Percentiles rank a stretch among this genome's conserved stretches.
These are phyloP conservation scores for Nyctereutes procyonoides DNA, from an alignment of 2,113 vertebrate species.

Conservation along the genomic window DNA sequence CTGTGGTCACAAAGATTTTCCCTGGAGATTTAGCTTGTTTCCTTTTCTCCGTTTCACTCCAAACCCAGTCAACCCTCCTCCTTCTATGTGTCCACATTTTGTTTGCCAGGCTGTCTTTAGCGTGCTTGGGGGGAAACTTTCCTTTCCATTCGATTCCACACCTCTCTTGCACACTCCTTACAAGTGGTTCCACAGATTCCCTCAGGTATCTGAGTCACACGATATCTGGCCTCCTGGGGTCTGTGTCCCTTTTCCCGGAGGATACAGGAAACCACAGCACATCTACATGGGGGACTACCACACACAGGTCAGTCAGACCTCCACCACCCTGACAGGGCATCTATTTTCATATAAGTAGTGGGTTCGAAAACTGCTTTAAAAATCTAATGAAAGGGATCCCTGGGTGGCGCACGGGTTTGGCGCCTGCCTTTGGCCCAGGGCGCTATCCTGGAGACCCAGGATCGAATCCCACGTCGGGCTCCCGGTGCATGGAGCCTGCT, in stretches of 20 bases:
- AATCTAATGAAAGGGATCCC: background rate
- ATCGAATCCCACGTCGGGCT: too few relatives aligned
- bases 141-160: background rate
- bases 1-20: background rate
- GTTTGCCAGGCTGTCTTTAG: background rate
- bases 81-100: background rate
- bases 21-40: conserved; percentile 38
- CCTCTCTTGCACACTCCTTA: background rate
- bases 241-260: background rate
- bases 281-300: background rate
- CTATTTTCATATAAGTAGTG: background rate
- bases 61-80: background rate
- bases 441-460: too few relatives aligned
- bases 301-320: background rate
- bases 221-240: background rate
- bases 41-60: conserved; percentile 39
- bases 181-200: background rate
- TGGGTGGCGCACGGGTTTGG: too few relatives aligned
- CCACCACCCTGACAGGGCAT: accelerated
- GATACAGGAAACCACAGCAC: background rate
- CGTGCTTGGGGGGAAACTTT: background rate
- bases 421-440: too few relatives aligned
- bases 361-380: background rate
- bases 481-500: too few relatives aligned
- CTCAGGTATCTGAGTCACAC: background rate